Evolutionary conservation across 2,113 vertebrate species (phyloP).

Genomic region (Tauraco erythrolophus): DNA sequence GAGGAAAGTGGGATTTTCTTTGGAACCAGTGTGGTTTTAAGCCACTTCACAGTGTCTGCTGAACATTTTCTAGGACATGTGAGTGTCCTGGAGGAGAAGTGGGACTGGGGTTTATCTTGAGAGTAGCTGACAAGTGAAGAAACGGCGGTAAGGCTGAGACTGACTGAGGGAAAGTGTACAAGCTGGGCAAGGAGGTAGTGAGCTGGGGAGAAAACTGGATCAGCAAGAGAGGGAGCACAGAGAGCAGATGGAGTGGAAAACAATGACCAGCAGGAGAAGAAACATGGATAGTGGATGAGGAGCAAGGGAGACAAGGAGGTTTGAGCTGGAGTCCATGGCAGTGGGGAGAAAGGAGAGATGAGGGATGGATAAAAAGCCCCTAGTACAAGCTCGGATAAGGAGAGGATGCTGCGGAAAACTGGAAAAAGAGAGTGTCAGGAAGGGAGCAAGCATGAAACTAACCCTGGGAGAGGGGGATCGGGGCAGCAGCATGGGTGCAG

Average conservation of each 20-base stretch:
- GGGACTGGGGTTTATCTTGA: background rate
- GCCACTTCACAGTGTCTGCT: background rate
- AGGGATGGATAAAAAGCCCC: background rate
- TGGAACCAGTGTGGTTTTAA: background rate
- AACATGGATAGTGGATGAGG: background rate
- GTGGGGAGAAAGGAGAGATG: background rate
- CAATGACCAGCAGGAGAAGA: background rate
- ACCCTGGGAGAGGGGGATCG: background rate
- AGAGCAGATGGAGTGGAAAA: background rate
- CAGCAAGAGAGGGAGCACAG: background rate
- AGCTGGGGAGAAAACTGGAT: background rate
- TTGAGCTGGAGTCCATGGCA: background rate
- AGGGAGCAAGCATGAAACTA: background rate
- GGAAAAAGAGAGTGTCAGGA: background rate
- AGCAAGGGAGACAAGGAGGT: background rate
- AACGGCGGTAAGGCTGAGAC: background rate
- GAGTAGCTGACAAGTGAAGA: background rate
- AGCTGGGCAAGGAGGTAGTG: background rate
- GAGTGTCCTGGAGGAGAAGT: background rate
- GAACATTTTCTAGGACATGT: background rate
- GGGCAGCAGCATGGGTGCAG: background rate
- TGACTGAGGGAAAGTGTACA: background rate
- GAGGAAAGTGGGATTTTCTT: background rate
- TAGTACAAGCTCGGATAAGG: background rate
- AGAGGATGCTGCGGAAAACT: background rate